phyloP scores from a whole-genome alignment of 2,888 invertebrate genomes.

The Dascillus cervinus region DNA sequence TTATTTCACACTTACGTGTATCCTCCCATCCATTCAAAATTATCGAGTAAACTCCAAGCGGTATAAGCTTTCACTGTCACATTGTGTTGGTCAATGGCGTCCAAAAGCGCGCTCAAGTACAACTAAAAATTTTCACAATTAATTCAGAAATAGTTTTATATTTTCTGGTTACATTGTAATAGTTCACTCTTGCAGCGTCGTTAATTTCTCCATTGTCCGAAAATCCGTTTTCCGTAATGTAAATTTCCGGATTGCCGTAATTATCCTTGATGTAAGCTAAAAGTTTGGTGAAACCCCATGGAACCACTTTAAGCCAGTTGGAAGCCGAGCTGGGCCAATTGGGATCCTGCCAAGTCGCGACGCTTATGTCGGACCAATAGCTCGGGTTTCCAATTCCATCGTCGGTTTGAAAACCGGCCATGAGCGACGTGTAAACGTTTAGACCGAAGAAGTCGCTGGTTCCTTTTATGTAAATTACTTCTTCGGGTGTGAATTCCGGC shows the following conservation, averaged over 20 bases:
- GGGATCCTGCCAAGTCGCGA: slow-evolving; percentile 16
- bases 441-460: slow-evolving; percentile 45
- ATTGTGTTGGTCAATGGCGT: not conserved
- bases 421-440: slow-evolving; percentile 41
- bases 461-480: slow-evolving; percentile 28
- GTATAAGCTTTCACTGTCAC: slow-evolving; percentile 51
- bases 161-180: slow-evolving; percentile 31
- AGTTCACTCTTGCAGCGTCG: slow-evolving; percentile 44
- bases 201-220: slow-evolving; percentile 42
- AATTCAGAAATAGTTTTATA: too few species aligned
- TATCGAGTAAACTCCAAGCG: slow-evolving; percentile 68
- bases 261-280: slow-evolving; percentile 42
- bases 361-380: slow-evolving; percentile 13
- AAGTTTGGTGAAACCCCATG: slow-evolving; percentile 52
- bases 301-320: slow-evolving; percentile 30
- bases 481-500: slow-evolving; percentile 11
- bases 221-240: slow-evolving; percentile 54
- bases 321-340: slow-evolving; percentile 22
- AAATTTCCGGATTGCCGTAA: slow-evolving; percentile 46
- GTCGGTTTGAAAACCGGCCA: slow-evolving; percentile 13
- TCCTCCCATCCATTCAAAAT: slow-evolving; percentile 68
- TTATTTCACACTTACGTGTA: slow-evolving; percentile 58
- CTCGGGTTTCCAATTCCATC: slow-evolving; percentile 13
- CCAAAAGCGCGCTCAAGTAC: not conserved
- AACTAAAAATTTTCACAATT: too few species aligned